Percentiles rank a stretch among this genome's conserved stretches.
Evolutionary conservation across 2,113 vertebrate genomes (phyloP).

Genomic region (Plestiodon gilberti): DNA sequence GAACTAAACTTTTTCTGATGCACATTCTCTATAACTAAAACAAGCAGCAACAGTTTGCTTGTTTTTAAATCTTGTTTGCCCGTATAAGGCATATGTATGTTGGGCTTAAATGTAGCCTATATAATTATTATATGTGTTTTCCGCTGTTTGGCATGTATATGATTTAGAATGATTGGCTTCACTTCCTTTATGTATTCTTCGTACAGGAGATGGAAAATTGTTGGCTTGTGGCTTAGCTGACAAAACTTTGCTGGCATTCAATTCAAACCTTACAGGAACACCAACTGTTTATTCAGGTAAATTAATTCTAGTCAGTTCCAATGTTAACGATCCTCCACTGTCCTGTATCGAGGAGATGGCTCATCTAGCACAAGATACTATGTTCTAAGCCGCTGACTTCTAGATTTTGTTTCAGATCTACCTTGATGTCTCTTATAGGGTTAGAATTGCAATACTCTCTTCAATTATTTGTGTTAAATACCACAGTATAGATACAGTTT

Average conservation of each 20-base stretch:
- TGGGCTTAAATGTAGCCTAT: background rate
- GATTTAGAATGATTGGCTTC: conserved; percentile 5
- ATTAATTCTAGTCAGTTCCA: background rate
- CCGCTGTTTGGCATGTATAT: background rate
- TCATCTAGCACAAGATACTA: background rate
- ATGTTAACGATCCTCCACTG: background rate
- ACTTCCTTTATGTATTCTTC: conserved; percentile 11
- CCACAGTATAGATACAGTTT: background rate
- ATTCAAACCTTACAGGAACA: conserved; percentile 71
- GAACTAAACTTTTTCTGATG: background rate
- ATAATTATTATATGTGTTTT: background rate
- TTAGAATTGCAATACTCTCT: background rate
- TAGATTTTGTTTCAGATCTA: background rate
- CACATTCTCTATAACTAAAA: background rate
- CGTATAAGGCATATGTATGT: background rate
- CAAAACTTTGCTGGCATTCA: conserved; percentile 78
- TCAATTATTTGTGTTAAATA: background rate
- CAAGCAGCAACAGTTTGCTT: too few species aligned
- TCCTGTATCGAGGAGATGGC: background rate
- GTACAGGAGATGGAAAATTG: conserved; percentile 83
- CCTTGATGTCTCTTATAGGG: background rate
- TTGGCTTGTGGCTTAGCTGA: conserved; percentile 87
- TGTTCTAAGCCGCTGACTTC: background rate
- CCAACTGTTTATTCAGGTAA: conserved; percentile 85
- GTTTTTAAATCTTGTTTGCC: background rate